Percentiles rank a stretch among this genome's conserved stretches.
Evolutionary conservation across 2,888 invertebrate genomes (phyloP).

Genomic region (Mythimna ferrago): DNA sequence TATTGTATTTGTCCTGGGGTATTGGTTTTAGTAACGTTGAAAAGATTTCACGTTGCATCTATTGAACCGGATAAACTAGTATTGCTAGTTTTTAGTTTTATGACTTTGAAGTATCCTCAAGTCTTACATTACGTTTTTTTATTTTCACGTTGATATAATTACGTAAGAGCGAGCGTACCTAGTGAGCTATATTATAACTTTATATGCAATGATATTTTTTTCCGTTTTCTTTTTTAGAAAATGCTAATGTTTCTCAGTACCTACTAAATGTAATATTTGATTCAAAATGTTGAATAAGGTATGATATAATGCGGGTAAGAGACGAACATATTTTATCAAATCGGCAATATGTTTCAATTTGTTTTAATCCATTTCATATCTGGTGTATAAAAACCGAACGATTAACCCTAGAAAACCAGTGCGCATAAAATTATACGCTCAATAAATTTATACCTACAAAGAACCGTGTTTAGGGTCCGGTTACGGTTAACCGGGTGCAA

Average conservation of each 20-base stretch:
- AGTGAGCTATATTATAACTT: background rate
- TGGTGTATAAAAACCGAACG: slow-evolving; percentile 16
- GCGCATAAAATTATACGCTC: slow-evolving; percentile 59
- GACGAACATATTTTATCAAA: background rate
- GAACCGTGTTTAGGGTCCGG: slow-evolving; percentile 52
- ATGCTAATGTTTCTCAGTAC: too few species aligned
- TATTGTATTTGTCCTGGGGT: slow-evolving; percentile 36
- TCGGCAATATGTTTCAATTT: slow-evolving; percentile 8
- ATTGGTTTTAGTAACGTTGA: slow-evolving; percentile 17
- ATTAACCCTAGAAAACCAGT: slow-evolving; percentile 43
- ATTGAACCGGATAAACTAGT: background rate
- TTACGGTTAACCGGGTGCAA: slow-evolving; percentile 59
- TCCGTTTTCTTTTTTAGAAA: background rate
- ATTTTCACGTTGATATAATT: background rate
- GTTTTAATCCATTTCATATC: slow-evolving; percentile 9
- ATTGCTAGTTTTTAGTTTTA: background rate
- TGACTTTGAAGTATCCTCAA: background rate
- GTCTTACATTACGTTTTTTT: background rate
- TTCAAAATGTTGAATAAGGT: background rate
- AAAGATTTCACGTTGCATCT: slow-evolving; percentile 13
- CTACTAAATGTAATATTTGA: background rate
- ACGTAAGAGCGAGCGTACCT: background rate
- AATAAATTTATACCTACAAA: slow-evolving; percentile 62
- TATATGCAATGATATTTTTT: background rate
- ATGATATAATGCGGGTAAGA: background rate